These are phyloP conservation scores for Pomatostomus ruficeps DNA, from an alignment of 2,113 vertebrate genomes.

Conservation along the genomic window DNA sequence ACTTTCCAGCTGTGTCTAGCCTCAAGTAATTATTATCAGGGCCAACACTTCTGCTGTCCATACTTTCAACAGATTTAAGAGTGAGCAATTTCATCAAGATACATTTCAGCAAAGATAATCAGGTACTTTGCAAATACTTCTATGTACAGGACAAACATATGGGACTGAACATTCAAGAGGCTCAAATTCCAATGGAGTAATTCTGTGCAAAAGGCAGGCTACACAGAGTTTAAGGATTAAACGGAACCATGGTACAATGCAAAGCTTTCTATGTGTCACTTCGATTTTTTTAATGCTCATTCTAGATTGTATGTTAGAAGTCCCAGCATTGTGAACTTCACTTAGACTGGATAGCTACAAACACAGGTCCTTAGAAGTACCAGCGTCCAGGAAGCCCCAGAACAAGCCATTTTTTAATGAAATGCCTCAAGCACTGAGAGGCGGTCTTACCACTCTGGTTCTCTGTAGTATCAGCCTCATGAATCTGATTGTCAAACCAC, in stretches of 20 bases:
- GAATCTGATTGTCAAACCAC: conserved; percentile 86
- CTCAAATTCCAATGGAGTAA: not conserved
- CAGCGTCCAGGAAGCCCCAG: not conserved
- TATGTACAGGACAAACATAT: not conserved
- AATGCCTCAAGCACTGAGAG: not conserved
- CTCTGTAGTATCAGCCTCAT: conserved; percentile 81
- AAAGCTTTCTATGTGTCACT: not conserved
- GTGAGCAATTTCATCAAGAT: not conserved
- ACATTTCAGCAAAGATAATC: not conserved
- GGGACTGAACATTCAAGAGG: not conserved
- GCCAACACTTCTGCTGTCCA: not conserved
- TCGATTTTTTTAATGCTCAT: not conserved
- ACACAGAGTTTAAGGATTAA: not conserved
- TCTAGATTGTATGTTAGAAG: not conserved
- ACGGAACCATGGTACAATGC: not conserved
- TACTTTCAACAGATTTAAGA: not conserved
- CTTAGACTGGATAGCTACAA: not conserved
- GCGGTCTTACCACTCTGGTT: conserved; percentile 77
- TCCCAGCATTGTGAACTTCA: not conserved
- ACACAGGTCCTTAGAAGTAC: not conserved
- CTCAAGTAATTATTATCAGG: not conserved
- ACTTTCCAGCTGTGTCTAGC: not conserved
- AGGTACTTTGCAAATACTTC: not conserved
- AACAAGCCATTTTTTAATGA: not conserved
- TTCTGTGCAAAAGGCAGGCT: not conserved